Evolutionary conservation across 2,888 invertebrate genomes (phyloP).

Genomic region (Invenusta paracnida): DNA sequence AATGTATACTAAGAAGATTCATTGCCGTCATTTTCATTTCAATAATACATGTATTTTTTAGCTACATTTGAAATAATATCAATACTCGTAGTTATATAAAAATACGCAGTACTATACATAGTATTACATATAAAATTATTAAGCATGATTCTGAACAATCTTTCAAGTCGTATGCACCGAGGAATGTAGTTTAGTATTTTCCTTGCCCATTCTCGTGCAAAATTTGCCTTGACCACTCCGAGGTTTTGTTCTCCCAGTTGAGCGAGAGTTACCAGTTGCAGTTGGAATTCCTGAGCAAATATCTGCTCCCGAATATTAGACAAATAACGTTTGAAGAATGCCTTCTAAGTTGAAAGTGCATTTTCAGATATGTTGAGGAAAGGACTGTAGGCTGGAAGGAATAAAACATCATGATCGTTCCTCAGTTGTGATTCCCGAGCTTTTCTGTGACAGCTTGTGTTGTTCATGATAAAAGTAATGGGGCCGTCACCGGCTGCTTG

Average conservation of each 20-base stretch:
- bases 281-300: neutral
- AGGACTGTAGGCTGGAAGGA: too few species aligned
- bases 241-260: neutral
- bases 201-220: neutral
- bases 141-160: neutral
- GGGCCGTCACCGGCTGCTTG: neutral
- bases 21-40: neutral
- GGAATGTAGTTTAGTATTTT: neutral
- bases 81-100: too few species aligned
- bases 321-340: neutral
- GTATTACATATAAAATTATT: neutral
- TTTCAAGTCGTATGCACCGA: neutral
- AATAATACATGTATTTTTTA: neutral
- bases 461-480: neutral
- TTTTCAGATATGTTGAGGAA: neutral
- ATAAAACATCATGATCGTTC: neutral
- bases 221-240: neutral
- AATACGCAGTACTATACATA: too few species aligned
- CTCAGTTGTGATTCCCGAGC: neutral
- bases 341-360: neutral
- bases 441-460: neutral
- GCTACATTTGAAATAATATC: too few species aligned
- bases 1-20: neutral
- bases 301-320: neutral
- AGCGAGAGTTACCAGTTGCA: neutral